These are phyloP conservation scores for Drosophila pullipes DNA, from an alignment of 2,888 invertebrate species.

Conservation along the genomic window DNA sequence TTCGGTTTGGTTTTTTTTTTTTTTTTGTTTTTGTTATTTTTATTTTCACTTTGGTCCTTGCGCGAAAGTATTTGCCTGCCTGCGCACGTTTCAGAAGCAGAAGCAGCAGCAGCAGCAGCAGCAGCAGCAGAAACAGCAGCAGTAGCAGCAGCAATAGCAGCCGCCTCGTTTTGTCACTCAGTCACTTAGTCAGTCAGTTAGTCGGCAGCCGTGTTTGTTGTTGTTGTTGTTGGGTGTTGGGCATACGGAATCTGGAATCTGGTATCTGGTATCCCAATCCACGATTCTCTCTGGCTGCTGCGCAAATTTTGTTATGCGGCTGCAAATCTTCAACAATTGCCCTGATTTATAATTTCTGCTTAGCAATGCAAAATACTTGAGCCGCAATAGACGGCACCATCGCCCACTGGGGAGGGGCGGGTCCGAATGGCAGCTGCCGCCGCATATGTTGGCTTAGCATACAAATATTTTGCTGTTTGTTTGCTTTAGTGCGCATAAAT, in stretches of 20 bases:
- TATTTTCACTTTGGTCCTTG: constrained; percentile 48
- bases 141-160: not conserved
- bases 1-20: constrained; percentile 33
- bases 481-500: constrained; percentile 79
- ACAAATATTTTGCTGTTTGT: constrained; percentile 81
- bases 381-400: constrained; percentile 65
- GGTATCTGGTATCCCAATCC: constrained; percentile 26
- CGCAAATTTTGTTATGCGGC: constrained; percentile 77
- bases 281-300: constrained; percentile 32
- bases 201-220: constrained; percentile 51
- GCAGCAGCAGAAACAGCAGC: too few species aligned
- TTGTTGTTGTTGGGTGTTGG: constrained; percentile 15
- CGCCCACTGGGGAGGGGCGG: not conserved
- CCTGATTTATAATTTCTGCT: constrained; percentile 83
- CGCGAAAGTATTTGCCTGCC: constrained; percentile 65
- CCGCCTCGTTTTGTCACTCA: constrained; percentile 32
- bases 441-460: constrained; percentile 81
- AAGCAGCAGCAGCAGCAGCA: not conserved
- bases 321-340: constrained; percentile 83
- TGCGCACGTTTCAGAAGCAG: constrained; percentile 53
- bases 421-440: constrained; percentile 60
- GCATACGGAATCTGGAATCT: constrained; percentile 36
- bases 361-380: constrained; percentile 83
- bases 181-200: constrained; percentile 76
- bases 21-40: constrained; percentile 29